Percentiles rank a stretch among this genome's conserved stretches.
These are phyloP conservation scores for Phoxinus dragarum DNA, from an alignment of 2,797 vertebrate genomes.

Conservation along the genomic window DNA sequence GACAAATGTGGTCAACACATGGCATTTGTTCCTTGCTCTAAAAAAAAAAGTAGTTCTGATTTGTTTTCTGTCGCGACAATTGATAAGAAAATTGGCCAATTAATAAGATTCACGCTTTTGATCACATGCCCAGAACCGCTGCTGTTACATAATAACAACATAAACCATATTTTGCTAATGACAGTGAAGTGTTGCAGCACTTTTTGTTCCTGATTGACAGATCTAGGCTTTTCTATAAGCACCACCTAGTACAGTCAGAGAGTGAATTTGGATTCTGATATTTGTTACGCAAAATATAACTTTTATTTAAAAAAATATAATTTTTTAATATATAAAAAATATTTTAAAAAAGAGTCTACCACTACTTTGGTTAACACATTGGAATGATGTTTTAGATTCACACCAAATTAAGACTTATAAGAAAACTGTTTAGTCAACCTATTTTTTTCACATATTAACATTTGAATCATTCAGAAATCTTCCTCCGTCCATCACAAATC, in stretches of 20 bases:
- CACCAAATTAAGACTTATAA: neutral
- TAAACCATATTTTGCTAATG: neutral
- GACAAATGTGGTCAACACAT: neutral
- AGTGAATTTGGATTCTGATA: neutral
- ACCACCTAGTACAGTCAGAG: no score
- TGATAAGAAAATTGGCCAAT: neutral
- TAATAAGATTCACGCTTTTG: neutral
- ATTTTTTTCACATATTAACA: neutral
- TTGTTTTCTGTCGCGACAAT: neutral
- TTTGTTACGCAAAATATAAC: neutral
- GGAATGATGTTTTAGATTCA: neutral
- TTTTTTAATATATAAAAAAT: no score
- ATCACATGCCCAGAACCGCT: neutral
- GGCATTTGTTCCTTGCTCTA: neutral
- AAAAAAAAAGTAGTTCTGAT: neutral
- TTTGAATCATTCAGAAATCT: neutral
- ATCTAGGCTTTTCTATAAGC: no score
- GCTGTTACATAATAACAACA: neutral
- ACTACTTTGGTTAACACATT: neutral
- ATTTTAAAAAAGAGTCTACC: neutral
- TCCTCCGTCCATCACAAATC: neutral
- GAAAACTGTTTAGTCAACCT: neutral
- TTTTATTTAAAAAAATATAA: no score
- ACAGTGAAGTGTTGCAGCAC: no score
- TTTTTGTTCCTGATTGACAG: no score